A percentile compares a stretch with the other conserved stretches of the same genome.
These are phyloP conservation scores for Rattus rattus DNA, from an alignment of 2,113 vertebrate genomes.

Conservation along the genomic window DNA sequence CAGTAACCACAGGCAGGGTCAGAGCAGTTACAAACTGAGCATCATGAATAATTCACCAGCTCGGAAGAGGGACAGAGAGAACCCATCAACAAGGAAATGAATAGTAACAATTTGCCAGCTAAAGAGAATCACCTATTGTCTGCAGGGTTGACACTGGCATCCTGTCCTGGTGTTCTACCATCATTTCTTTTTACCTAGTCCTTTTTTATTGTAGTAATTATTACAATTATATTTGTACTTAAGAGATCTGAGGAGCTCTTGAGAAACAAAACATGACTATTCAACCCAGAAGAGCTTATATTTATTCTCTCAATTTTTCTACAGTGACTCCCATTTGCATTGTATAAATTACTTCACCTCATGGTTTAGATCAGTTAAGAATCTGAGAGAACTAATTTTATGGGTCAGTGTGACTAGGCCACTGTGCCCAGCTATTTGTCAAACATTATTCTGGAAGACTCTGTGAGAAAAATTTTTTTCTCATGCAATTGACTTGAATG, in stretches of 20 bases:
- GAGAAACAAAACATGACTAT: conserved; percentile 38
- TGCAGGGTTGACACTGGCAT: background rate
- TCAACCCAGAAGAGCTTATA: background rate
- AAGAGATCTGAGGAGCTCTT: conserved; percentile 19
- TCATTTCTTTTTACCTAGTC: background rate
- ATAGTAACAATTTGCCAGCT: background rate
- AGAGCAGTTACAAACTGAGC: background rate
- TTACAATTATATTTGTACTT: conserved; percentile 42
- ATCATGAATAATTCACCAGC: background rate
- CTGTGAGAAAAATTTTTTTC: background rate
- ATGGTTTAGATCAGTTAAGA: conserved; percentile 6
- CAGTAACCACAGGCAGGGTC: background rate
- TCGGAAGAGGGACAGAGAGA: background rate
- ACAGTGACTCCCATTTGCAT: background rate
- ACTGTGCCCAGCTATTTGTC: background rate
- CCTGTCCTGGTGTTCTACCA: background rate
- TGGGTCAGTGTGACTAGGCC: background rate
- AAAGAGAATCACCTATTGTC: background rate
- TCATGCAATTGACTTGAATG: background rate
- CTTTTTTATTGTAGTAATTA: background rate
- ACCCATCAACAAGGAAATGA: background rate
- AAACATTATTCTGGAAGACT: background rate
- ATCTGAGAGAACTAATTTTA: background rate
- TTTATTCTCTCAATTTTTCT: background rate
- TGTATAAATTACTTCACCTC: background rate